Conservation (phyloP, 2,888 invertebrate genomes). For the Pterobdella sp. region DNA sequence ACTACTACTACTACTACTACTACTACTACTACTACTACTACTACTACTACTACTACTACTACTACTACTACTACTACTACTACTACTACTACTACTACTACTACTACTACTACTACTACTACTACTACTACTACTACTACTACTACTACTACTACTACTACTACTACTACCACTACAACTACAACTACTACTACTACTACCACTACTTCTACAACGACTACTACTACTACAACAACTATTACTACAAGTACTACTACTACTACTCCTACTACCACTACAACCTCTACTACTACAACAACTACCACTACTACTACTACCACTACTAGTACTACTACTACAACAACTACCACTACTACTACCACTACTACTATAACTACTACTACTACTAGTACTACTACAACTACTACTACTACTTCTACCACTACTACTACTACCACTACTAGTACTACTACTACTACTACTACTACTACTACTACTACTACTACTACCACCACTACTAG, state of each 20-base stretch:
- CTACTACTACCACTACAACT: not conserved
- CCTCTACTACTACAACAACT: not conserved
- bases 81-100: slow-evolving; percentile 1
- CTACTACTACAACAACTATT: not conserved
- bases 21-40: not conserved
- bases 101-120: slow-evolving; percentile 1
- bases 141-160: not conserved
- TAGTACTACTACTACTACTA: slow-evolving; percentile 10
- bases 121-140: slow-evolving; percentile 1
- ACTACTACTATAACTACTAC: slow-evolving; percentile 10
- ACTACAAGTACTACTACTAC: not conserved
- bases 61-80: slow-evolving; percentile 1
- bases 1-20: not conserved
- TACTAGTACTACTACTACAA: not conserved
- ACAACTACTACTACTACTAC: not conserved
- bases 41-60: not conserved
- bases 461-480: slow-evolving; percentile 14
- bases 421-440: slow-evolving; percentile 10
- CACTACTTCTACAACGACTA: not conserved
- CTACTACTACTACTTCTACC: slow-evolving; percentile 7
- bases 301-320: not conserved
- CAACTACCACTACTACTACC: not conserved
- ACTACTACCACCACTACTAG: not conserved
- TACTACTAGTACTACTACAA: not conserved
- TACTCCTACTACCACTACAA: not conserved